These are phyloP conservation scores for Sphenopsis melanotis DNA, from an alignment of 2,797 vertebrate species.

Conservation along the genomic window DNA sequence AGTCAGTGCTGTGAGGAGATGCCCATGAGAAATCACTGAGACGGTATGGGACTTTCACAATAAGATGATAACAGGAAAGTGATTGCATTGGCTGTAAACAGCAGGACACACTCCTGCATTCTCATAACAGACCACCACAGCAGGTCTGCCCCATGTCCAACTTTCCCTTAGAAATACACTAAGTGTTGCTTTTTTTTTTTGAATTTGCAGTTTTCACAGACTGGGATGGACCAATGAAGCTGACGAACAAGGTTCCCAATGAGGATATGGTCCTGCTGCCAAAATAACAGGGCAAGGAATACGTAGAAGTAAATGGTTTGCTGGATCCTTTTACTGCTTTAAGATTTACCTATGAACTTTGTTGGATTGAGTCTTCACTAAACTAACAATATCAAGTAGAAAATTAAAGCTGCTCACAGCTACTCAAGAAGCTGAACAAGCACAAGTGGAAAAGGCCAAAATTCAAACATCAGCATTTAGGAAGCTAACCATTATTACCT, in stretches of 20 bases:
- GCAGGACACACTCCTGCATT: not conserved
- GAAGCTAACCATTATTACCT: slow-evolving; percentile 35
- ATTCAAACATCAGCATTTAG: slow-evolving; percentile 13
- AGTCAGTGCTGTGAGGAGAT: no score
- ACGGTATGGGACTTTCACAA: no score
- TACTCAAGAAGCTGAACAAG: not conserved
- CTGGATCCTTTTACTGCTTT: not conserved
- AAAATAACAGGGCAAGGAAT: not conserved
- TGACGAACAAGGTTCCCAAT: accelerated
- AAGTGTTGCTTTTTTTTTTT: not conserved
- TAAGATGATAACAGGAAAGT: not conserved
- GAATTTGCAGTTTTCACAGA: not conserved
- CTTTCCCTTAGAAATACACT: not conserved
- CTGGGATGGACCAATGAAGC: not conserved
- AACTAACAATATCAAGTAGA: not conserved
- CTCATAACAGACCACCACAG: not conserved
- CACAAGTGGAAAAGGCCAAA: slow-evolving; percentile 32
- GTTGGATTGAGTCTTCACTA: not conserved
- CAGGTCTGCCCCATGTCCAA: not conserved
- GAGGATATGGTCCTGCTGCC: not conserved
- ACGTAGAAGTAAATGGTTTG: not conserved
- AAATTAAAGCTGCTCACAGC: slow-evolving; percentile 2
- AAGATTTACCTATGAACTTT: not conserved
- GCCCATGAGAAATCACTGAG: no score
- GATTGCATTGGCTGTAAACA: not conserved